Conservation (phyloP, 2,888 invertebrate species). For the Luperina testacea region DNA sequence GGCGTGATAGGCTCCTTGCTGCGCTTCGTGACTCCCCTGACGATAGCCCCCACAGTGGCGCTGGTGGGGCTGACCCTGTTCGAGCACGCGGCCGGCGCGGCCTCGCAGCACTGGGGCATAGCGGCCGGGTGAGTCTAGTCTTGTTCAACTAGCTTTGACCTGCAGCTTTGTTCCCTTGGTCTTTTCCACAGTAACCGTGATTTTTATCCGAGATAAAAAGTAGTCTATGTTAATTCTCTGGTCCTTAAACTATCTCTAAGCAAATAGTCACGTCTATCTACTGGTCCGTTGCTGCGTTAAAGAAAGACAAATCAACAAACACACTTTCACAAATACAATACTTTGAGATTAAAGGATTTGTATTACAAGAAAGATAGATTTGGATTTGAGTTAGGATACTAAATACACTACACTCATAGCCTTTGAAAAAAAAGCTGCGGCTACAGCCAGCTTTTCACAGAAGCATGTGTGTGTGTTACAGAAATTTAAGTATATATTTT, state of each 20-base stretch:
- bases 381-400: neutral
- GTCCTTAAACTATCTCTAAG: neutral
- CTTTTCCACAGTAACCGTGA: neutral
- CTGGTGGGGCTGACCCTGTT: slow-evolving; percentile 95
- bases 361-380: no score
- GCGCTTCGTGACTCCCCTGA: slow-evolving; percentile 94
- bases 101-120: slow-evolving; percentile 95
- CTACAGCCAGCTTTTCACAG: neutral
- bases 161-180: neutral
- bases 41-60: slow-evolving; percentile 95
- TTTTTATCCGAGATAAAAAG: no score
- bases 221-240: neutral
- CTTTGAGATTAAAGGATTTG: neutral
- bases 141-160: neutral
- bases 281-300: neutral
- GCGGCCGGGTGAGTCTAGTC: slow-evolving; percentile 92
- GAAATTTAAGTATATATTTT: no score
- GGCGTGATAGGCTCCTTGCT: slow-evolving; percentile 94
- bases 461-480: no score
- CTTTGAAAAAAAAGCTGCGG: no score
- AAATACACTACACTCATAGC: neutral
- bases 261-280: neutral
- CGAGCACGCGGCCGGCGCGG: slow-evolving; percentile 94
- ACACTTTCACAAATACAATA: neutral
- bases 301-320: neutral